These are phyloP conservation scores for Wasmannia auropunctata DNA, from an alignment of 1,140 invertebrate species.

Conservation along the genomic window DNA sequence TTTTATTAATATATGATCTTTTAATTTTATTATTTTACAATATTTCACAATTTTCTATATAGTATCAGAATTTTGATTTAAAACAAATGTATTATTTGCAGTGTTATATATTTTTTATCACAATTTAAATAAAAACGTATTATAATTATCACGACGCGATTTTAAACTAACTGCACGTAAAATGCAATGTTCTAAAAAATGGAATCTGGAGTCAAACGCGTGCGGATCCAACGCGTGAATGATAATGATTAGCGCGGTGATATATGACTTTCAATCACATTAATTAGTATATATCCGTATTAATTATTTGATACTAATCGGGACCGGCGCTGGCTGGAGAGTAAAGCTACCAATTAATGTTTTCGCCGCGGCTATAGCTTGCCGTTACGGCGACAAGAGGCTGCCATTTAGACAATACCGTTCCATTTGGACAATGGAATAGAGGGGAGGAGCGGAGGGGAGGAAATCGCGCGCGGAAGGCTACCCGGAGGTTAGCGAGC, in stretches of 20 bases:
- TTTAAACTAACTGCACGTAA: neutral
- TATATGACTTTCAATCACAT: conserved; percentile 14
- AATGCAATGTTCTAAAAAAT: neutral
- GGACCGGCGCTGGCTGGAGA: neutral
- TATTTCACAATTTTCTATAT: neutral
- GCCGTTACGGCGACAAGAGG: conserved; percentile 27
- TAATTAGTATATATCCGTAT: conserved; percentile 39
- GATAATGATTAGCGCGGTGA: conserved; percentile 10
- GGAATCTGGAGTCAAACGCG: neutral
- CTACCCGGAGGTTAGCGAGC: neutral
- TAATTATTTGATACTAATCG: conserved; percentile 45
- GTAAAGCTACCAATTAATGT: conserved; percentile 50
- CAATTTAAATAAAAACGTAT: neutral
- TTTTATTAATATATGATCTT: neutral
- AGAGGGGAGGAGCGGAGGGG: no score
- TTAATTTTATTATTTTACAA: neutral
- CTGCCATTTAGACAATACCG: conserved; percentile 50
- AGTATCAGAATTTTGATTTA: neutral
- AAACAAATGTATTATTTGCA: neutral
- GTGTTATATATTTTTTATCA: neutral
- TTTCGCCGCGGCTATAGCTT: conserved; percentile 18
- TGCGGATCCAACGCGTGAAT: neutral
- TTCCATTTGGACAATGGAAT: neutral
- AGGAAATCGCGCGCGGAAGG: neutral
- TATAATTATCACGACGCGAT: neutral